A percentile compares a stretch with the other conserved stretches of the same genome.
Evolutionary conservation across 2,888 invertebrate genomes (phyloP).

Genomic region (Ormyrus thymus): DNA sequence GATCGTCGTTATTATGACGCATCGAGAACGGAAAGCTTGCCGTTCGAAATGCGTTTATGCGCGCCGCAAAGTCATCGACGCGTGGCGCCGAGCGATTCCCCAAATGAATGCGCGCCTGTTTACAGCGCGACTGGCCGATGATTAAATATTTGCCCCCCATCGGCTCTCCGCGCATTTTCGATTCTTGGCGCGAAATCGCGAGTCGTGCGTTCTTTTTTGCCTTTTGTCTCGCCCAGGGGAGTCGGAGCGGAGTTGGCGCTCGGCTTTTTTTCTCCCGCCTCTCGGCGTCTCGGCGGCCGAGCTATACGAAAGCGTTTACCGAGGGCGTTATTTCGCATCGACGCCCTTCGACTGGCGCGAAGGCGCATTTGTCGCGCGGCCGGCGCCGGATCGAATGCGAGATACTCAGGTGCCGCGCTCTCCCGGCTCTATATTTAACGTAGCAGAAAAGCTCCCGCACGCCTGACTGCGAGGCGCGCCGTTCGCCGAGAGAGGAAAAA

Average conservation of each 20-base stretch:
- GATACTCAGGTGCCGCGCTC: neutral
- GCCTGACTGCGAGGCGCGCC: neutral
- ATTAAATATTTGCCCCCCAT: constrained; percentile 23
- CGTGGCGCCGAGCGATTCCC: constrained; percentile 51
- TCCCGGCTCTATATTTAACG: constrained; percentile 18
- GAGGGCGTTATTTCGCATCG: constrained; percentile 35
- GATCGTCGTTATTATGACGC: neutral
- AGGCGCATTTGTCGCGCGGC: neutral
- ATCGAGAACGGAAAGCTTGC: constrained; percentile 58
- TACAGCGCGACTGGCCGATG: constrained; percentile 43
- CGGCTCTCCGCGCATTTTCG: no score
- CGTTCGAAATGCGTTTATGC: constrained; percentile 65
- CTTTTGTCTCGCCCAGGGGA: neutral
- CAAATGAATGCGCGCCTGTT: constrained; percentile 61
- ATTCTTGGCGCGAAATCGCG: neutral
- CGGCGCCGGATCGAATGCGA: neutral
- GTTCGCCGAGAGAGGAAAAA: neutral
- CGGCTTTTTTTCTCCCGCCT: neutral
- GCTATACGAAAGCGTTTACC: constrained; percentile 3
- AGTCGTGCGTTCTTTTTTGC: neutral
- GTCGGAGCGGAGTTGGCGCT: neutral
- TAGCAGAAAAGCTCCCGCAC: constrained; percentile 11
- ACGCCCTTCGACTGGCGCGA: constrained; percentile 24
- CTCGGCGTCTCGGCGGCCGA: neutral
- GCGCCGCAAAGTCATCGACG: constrained; percentile 57